Base-by-base conservation (phyloP, 1,140 invertebrate genomes). In the Eciton burchellii region DNA sequence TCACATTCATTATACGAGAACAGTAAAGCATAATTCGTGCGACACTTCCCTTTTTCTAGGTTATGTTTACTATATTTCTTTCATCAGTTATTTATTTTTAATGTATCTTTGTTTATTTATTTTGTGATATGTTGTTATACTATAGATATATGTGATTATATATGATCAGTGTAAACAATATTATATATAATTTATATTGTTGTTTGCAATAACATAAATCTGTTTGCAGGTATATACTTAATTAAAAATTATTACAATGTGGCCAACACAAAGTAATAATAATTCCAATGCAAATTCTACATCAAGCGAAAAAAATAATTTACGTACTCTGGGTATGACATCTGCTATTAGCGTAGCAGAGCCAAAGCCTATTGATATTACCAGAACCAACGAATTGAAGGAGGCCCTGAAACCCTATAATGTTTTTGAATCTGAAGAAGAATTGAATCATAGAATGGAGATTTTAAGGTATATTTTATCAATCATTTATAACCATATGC, bases 391-490 rank as follows among this genome's bases (percentile, higher is more conserved):
- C 49, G 98, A 99, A 88, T 94, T 99, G 14, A 96, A 97, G 88
- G 96, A 97, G 88, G 95, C 96, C 24, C 93, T 99, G 5, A 96
- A 96, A 89, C 97, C 97, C n/a, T 98, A 96, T 93, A 97, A 97
- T 91, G 97, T 99, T 12, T 99, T 98, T 93, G 98, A 99, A 94
- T 96, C 97, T 21, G 97, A 99, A 84, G 96, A 96, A 83, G 98
- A 99, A 93, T 95, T 99, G 81, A 97, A 97, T 92, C 98, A 99
- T 92, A 95, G 98, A 57, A 97, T 97, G 96, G 96, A 97, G 89
- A 96, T 97, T 54, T 93, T 97, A 82, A 96, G 96, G 92, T 93
- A 88, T 1, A 1, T 59, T 56, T 21, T 1, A 26, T 6, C 4
- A 35, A 12, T 8, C 0, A 1, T 26, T 8, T 56, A 16, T 11